A percentile compares a stretch with the other conserved stretches of the same genome.
phyloP scores from a whole-genome alignment of 2,888 invertebrate species.

The Autographa pulchrina region DNA sequence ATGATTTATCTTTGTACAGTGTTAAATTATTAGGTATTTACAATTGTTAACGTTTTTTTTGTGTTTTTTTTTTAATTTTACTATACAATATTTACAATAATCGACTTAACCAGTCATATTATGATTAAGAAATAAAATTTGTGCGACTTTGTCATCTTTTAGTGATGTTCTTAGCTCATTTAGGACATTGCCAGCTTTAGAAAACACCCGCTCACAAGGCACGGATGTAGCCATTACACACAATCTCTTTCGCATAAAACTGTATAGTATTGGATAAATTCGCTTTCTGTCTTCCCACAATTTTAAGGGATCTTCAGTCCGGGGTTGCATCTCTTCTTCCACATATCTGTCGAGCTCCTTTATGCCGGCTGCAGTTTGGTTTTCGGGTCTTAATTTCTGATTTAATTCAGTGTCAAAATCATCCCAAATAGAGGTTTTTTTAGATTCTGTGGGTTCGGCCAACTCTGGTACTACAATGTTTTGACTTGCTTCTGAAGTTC shows the following conservation, averaged over 20 bases:
- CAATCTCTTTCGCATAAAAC: neutral
- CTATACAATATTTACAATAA: conserved; percentile 2
- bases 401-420: conserved; percentile 11
- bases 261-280: conserved; percentile 16
- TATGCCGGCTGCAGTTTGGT: conserved; percentile 5
- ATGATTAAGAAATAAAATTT: conserved; percentile 17
- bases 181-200: conserved; percentile 25
- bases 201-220: conserved; percentile 30
- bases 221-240: conserved; percentile 16
- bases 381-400: neutral
- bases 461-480: neutral
- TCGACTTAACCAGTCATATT: conserved; percentile 3
- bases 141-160: conserved; percentile 7
- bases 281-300: conserved; percentile 22
- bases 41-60: neutral
- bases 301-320: conserved; percentile 30
- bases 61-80: neutral
- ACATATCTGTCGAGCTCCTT: conserved; percentile 24
- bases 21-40: neutral
- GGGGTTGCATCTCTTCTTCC: conserved; percentile 22
- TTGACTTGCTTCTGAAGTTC: neutral
- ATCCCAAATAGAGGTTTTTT: conserved; percentile 7
- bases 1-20: conserved; percentile 9
- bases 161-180: conserved; percentile 12
- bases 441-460: neutral